Percentiles rank a stretch among this genome's conserved stretches.
phyloP scores from a whole-genome alignment of 2,797 vertebrate genomes.

The Threskiornis aethiopicus region DNA sequence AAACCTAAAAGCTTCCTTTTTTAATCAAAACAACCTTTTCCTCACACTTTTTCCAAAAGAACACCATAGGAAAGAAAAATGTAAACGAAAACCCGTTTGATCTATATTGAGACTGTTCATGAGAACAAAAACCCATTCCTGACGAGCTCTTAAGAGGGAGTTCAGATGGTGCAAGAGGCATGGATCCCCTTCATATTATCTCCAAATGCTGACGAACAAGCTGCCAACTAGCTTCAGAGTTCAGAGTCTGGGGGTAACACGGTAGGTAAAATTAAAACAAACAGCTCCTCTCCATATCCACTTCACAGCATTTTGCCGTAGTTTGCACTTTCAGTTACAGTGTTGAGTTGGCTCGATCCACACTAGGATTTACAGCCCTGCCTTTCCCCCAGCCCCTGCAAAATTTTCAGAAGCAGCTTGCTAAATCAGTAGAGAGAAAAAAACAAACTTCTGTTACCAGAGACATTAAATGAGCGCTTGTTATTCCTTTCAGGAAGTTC shows the following conservation, averaged over 20 bases:
- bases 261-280: not conserved
- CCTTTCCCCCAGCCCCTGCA: not conserved
- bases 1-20: not conserved
- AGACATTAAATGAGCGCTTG: not conserved
- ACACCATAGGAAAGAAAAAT: not conserved
- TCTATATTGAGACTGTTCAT: not conserved
- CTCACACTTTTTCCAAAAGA: not conserved
- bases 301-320: not conserved
- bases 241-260: not conserved
- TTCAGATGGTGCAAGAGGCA: not conserved
- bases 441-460: not conserved
- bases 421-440: not conserved
- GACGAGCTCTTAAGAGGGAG: not conserved
- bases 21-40: not conserved
- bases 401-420: not conserved
- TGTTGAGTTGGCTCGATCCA: not conserved
- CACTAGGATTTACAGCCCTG: not conserved
- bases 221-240: not conserved
- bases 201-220: not conserved
- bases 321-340: not conserved
- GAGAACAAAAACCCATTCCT: not conserved
- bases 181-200: not conserved
- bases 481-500: not conserved
- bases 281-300: not conserved
- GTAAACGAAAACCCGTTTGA: not conserved